Conservation (phyloP, 2,113 vertebrate species). For the Sturnus vulgaris region DNA sequence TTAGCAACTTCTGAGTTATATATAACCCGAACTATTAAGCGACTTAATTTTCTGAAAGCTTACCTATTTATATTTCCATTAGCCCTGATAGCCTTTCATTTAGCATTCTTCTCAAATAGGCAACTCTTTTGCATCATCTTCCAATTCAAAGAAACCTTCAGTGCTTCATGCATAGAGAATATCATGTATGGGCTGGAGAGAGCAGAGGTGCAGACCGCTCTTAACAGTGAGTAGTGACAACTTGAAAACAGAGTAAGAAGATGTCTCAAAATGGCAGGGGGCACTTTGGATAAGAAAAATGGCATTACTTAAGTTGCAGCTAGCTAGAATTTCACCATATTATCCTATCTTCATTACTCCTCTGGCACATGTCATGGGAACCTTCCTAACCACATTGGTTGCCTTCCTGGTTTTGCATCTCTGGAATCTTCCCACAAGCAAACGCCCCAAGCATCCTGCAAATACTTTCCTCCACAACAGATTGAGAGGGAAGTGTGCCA, state of each 20-base stretch:
- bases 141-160: background rate
- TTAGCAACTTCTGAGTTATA: conserved; percentile 1
- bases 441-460: background rate
- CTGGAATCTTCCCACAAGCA: background rate
- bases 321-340: background rate
- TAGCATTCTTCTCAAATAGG: background rate
- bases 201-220: background rate
- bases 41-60: conserved; percentile 41
- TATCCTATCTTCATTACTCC: background rate
- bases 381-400: background rate
- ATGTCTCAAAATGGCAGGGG: background rate
- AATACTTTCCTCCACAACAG: background rate
- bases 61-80: conserved; percentile 11
- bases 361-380: conserved; percentile 6
- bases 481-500: conserved; percentile 60
- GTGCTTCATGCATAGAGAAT: background rate
- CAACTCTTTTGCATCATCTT: background rate
- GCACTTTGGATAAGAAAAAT: background rate
- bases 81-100: background rate
- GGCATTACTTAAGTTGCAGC: background rate
- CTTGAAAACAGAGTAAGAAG: background rate
- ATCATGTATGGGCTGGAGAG: background rate
- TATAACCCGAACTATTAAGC: conserved; percentile 49
- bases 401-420: conserved; percentile 13
- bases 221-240: background rate